Percentiles rank a stretch among this genome's conserved stretches.
Evolutionary conservation across 2,797 vertebrate genomes (phyloP).

Genomic region (Meda fulgida): DNA sequence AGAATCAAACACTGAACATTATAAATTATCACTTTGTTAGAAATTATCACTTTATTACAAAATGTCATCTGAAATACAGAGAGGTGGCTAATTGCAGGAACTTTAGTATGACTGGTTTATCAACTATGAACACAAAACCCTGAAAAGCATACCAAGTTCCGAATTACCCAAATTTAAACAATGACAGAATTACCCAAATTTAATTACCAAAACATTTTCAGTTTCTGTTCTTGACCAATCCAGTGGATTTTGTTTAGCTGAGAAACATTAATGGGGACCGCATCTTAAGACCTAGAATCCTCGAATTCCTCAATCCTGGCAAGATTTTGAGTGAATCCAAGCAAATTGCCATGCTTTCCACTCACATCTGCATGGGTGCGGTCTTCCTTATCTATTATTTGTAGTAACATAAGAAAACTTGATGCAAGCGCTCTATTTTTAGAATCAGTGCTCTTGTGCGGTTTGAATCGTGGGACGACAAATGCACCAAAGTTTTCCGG

Average conservation of each 20-base stretch:
- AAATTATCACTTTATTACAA: too few species aligned
- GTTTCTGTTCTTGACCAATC: neutral
- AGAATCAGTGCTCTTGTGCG: conserved; percentile 9
- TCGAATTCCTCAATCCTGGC: neutral
- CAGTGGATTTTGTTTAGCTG: neutral
- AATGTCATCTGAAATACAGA: neutral
- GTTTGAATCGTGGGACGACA: conserved; percentile 37
- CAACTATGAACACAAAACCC: too few species aligned
- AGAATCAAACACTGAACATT: neutral
- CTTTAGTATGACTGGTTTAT: neutral
- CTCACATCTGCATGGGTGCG: conserved; percentile 21
- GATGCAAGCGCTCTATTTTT: conserved; percentile 31
- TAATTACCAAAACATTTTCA: neutral
- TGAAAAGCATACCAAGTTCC: neutral
- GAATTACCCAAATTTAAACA: neutral
- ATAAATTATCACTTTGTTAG: neutral
- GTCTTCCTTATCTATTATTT: conserved; percentile 39
- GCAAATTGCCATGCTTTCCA: neutral
- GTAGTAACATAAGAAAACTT: conserved; percentile 14
- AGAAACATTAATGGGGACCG: neutral
- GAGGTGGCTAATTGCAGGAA: neutral
- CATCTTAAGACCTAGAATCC: neutral
- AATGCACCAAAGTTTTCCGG: conserved; percentile 38
- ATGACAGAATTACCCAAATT: neutral
- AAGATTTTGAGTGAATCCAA: neutral